Conservation (phyloP, 2,888 invertebrate species). For the Nudaria mundana region DNA sequence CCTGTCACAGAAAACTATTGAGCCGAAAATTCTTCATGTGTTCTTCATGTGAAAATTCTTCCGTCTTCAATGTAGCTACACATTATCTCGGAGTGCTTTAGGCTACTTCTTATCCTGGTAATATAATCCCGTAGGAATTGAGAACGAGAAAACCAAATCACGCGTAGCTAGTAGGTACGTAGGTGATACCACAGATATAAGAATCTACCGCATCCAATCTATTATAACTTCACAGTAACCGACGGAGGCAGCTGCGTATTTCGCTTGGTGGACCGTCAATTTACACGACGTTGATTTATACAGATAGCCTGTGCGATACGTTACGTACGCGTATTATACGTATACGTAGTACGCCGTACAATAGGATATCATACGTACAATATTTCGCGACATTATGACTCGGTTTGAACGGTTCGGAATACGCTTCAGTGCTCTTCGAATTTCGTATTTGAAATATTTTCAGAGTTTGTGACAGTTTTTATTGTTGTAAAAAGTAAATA, state of each 20-base stretch:
- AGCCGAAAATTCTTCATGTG: no score
- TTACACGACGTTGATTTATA: conserved; percentile 48
- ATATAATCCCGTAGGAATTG: no score
- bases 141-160: no score
- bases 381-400: conserved; percentile 32
- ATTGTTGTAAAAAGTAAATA: no score
- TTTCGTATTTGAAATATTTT: conserved; percentile 7
- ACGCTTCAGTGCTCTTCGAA: conserved; percentile 4
- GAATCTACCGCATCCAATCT: conserved; percentile 22
- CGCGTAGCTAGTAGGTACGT: no score
- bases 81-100: no score
- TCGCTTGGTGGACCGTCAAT: conserved; percentile 51
- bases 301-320: conserved; percentile 37
- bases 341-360: background rate
- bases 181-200: no score
- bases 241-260: conserved; percentile 49
- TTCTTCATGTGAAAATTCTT: no score
- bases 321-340: conserved; percentile 35
- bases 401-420: conserved; percentile 16
- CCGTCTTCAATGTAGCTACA: no score
- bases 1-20: no score
- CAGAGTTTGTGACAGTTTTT: no score
- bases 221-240: conserved; percentile 16
- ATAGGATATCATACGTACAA: conserved; percentile 6
- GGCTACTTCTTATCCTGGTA: no score